phyloP scores from a whole-genome alignment of 53 echinoderm and acorn worm genomes.

The Echinarachnius parma region DNA sequence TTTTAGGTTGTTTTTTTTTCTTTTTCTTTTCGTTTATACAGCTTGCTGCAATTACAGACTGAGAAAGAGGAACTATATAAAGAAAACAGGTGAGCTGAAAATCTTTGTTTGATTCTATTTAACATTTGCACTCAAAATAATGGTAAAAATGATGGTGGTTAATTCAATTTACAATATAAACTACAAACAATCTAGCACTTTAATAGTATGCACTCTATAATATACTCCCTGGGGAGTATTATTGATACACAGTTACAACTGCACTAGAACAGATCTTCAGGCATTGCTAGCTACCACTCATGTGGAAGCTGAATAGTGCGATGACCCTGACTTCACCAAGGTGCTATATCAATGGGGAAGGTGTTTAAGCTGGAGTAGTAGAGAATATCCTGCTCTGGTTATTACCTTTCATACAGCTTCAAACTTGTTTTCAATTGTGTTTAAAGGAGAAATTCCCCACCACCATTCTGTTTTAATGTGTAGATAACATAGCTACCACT shows the following conservation, averaged over 20 bases:
- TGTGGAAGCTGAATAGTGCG: background rate
- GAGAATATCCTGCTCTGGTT: constrained; percentile 6
- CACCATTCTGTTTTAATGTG: too few species aligned
- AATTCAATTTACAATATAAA: too few species aligned
- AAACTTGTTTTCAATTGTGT: too few species aligned
- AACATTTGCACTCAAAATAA: too few species aligned
- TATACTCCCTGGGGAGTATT: too few species aligned
- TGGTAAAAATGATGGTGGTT: too few species aligned
- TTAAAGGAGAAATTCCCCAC: too few species aligned
- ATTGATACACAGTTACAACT: too few species aligned
- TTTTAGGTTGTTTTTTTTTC: background rate
- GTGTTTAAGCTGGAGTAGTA: constrained; percentile 39
- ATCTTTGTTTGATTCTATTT: too few species aligned
- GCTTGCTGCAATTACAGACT: constrained; percentile 90
- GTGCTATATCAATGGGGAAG: constrained; percentile 37
- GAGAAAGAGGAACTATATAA: constrained; percentile 81
- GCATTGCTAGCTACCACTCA: background rate
- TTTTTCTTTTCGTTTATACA: constrained; percentile 25
- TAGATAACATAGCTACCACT: too few species aligned
- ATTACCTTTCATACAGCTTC: constrained; percentile 28
- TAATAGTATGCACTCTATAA: too few species aligned
- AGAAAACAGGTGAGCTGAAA: constrained; percentile 69
- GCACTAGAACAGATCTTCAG: constrained; percentile 49
- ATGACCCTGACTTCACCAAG: constrained; percentile 41
- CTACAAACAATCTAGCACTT: too few species aligned